Evolutionary conservation across 2,797 vertebrate species (phyloP).

Genomic region (Myotis planiceps): DNA sequence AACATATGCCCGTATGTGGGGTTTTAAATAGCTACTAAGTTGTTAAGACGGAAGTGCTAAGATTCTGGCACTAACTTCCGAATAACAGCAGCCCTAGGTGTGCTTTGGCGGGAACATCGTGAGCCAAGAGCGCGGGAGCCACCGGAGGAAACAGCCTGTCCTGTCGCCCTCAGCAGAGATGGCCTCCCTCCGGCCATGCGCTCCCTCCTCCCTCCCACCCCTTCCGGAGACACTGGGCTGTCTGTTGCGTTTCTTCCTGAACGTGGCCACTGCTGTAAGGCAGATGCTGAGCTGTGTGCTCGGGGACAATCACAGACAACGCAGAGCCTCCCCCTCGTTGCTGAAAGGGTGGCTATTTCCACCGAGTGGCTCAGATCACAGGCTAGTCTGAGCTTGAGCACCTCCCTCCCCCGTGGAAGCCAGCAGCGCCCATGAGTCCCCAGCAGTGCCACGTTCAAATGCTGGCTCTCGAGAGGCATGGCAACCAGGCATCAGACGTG

Average conservation of each 20-base stretch:
- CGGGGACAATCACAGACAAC: neutral
- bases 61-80: neutral
- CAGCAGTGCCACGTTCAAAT: neutral
- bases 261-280: neutral
- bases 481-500: neutral
- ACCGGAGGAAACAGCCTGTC: too few relatives aligned
- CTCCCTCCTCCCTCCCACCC: neutral
- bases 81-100: neutral
- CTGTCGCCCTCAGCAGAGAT: neutral
- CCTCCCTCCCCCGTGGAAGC: neutral
- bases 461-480: neutral
- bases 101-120: neutral
- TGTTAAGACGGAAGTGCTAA: neutral
- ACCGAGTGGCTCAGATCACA: too few relatives aligned
- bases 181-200: neutral
- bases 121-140: neutral
- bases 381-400: neutral
- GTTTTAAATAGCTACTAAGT: neutral
- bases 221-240: neutral
- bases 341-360: neutral
- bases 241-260: neutral
- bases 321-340: neutral
- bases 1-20: neutral
- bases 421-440: neutral
- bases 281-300: neutral